Percentiles rank a stretch among this genome's conserved stretches.
Evolutionary conservation across 2,888 invertebrate genomes (phyloP).

Genomic region (Germaria angustata): DNA sequence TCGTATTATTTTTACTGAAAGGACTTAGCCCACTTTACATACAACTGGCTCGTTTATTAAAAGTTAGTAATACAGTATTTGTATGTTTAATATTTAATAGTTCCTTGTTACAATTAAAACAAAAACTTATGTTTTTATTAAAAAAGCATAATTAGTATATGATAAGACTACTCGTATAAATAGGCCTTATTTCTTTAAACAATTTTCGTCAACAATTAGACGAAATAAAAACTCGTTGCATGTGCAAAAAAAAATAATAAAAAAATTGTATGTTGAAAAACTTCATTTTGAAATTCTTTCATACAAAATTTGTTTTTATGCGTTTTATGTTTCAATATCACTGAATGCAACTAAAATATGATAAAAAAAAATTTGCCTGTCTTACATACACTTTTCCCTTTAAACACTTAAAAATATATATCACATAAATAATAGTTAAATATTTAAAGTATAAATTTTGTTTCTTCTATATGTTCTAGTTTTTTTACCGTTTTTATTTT

Average conservation of each 20-base stretch:
- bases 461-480: too few species aligned
- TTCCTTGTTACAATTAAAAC: not conserved
- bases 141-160: not conserved
- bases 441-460: too few species aligned
- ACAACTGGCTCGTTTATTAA: not conserved
- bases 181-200: not conserved
- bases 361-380: not conserved
- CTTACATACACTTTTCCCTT: not conserved
- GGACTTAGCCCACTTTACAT: too few species aligned
- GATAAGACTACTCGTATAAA: not conserved
- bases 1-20: too few species aligned
- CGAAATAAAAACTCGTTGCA: not conserved
- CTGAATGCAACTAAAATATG: too few species aligned
- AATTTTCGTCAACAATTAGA: not conserved
- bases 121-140: not conserved
- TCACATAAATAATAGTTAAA: conserved; percentile 75
- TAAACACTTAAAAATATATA: conserved; percentile 78
- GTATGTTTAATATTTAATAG: conserved; percentile 2
- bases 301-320: not conserved
- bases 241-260: not conserved
- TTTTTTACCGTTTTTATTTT: too few species aligned
- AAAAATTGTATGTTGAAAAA: not conserved
- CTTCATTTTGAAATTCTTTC: not conserved
- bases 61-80: conserved; percentile 49
- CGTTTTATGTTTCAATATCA: not conserved